These are phyloP conservation scores for Eupleurogrammus muticus DNA, from an alignment of 2,797 vertebrate genomes.

Conservation along the genomic window DNA sequence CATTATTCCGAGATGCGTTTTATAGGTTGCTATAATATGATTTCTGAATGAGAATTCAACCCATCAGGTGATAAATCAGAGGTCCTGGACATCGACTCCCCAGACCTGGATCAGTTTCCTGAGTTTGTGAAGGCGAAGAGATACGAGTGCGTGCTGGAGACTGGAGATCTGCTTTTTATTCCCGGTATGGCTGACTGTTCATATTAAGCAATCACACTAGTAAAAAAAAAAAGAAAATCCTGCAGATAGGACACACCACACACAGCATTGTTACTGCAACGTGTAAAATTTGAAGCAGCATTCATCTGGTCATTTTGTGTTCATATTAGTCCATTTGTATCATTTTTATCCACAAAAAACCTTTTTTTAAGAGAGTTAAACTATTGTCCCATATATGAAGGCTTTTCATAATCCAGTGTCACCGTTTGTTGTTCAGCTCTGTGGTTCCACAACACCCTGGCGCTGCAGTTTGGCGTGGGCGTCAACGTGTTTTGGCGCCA, in stretches of 20 bases:
- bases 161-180: conserved; percentile 95
- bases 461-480: conserved; percentile 93
- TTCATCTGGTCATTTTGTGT: too few relatives aligned
- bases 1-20: background rate
- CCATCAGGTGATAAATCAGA: conserved; percentile 92
- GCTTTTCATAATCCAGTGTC: background rate
- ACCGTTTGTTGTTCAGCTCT: conserved; percentile 83
- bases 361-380: too few relatives aligned
- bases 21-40: background rate
- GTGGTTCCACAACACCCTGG: conserved; percentile 96
- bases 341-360: too few relatives aligned
- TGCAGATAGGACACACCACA: background rate
- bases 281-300: too few relatives aligned
- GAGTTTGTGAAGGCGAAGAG: conserved; percentile 90
- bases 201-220: too few relatives aligned
- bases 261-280: background rate
- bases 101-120: conserved; percentile 89
- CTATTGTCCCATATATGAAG: background rate
- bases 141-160: conserved; percentile 90
- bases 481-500: conserved; percentile 97
- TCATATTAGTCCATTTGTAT: too few relatives aligned
- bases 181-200: conserved; percentile 85
- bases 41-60: background rate
- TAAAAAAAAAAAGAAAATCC: too few relatives aligned
- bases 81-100: conserved; percentile 91